Percentiles rank a stretch among this genome's conserved stretches.
Conservation (phyloP, 2,113 vertebrate species). For the Bombycilla garrulus region DNA sequence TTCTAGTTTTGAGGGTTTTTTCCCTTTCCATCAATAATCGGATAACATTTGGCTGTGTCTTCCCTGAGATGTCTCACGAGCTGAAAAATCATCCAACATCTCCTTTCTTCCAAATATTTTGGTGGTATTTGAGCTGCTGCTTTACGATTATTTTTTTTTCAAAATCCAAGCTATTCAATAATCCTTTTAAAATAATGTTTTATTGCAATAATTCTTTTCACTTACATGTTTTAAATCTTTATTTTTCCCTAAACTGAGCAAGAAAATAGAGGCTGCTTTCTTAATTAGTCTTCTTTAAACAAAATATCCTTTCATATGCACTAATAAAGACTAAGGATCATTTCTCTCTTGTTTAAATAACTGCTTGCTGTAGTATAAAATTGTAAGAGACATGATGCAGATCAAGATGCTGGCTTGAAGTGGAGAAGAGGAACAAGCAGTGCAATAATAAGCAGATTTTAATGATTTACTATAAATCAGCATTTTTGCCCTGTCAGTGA, state of each 20-base stretch:
- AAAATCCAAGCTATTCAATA: background rate
- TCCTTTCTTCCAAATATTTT: slow-evolving; percentile 28
- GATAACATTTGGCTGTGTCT: background rate
- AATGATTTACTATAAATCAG: slow-evolving; percentile 95
- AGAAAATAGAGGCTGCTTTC: slow-evolving; percentile 76
- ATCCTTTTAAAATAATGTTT: slow-evolving; percentile 58
- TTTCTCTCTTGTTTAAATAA: slow-evolving; percentile 81
- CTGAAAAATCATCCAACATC: background rate
- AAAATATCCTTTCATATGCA: slow-evolving; percentile 79
- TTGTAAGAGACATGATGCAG: slow-evolving; percentile 81
- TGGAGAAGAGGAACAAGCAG: slow-evolving; percentile 79
- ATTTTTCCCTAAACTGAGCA: slow-evolving; percentile 66
- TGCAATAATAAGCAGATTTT: slow-evolving; percentile 91
- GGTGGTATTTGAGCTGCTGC: background rate
- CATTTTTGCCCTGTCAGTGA: slow-evolving; percentile 91
- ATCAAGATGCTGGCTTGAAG: slow-evolving; percentile 80
- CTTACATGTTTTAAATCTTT: slow-evolving; percentile 70
- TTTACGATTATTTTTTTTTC: background rate
- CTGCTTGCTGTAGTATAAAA: slow-evolving; percentile 83
- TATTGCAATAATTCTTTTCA: slow-evolving; percentile 68
- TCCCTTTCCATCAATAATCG: background rate
- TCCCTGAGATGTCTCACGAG: background rate
- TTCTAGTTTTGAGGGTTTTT: background rate
- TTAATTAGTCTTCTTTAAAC: slow-evolving; percentile 85
- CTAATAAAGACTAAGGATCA: slow-evolving; percentile 82